phyloP scores from a whole-genome alignment of 1,140 invertebrate genomes.

The Hylaeus volcanicus region DNA sequence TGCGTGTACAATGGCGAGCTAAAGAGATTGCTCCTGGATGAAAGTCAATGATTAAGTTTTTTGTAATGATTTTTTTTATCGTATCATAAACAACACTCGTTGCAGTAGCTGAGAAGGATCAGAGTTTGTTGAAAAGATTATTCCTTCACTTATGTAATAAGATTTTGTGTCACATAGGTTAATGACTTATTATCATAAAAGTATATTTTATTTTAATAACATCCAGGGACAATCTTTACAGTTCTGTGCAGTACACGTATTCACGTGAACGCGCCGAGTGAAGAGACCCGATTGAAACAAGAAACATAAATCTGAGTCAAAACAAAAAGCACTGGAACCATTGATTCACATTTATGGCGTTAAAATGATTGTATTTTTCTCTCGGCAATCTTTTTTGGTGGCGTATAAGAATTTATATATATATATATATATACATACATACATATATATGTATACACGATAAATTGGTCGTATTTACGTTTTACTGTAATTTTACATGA shows the following conservation, averaged over 20 bases:
- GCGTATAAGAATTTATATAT: conserved; percentile 39
- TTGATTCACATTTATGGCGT: conserved; percentile 32
- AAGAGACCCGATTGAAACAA: not conserved
- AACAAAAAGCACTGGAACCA: not conserved
- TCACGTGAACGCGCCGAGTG: not conserved
- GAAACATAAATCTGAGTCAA: conserved; percentile 10
- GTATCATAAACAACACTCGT: too few relatives aligned
- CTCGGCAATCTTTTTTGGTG: conserved; percentile 47
- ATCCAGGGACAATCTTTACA: not conserved
- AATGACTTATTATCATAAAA: too few relatives aligned
- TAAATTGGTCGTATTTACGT: conserved; percentile 48
- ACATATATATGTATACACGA: conserved; percentile 45
- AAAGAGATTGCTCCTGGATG: too few relatives aligned
- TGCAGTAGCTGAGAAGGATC: too few relatives aligned
- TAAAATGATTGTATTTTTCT: conserved; percentile 46
- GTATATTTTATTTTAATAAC: too few relatives aligned
- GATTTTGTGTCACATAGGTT: too few relatives aligned
- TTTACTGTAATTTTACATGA: conserved; percentile 61
- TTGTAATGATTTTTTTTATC: too few relatives aligned
- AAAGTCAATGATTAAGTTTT: too few relatives aligned
- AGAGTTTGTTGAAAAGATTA: too few relatives aligned
- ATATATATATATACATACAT: conserved; percentile 46
- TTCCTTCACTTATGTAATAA: too few relatives aligned
- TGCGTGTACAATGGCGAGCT: not conserved
- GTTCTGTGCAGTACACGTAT: not conserved